Evolutionary conservation across 2,888 invertebrate species (phyloP), one percentile per base, ranked within the genome.

Genomic region (Dicranocentrus wangi): DNA sequence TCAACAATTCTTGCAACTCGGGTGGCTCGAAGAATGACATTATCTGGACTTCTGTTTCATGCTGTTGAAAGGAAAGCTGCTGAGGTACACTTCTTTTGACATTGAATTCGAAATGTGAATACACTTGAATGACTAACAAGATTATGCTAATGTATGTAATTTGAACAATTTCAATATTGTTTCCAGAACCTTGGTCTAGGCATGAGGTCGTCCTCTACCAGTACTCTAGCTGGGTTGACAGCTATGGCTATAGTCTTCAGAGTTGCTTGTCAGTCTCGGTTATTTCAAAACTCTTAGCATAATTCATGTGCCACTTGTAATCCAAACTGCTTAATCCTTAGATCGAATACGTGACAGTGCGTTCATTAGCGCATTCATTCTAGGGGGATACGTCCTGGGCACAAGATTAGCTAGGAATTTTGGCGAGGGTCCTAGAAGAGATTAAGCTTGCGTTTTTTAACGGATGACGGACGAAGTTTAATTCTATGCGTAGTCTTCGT

Each of bases 371-470:
- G 27, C 70, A 2, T 42, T 10, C 21, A 28, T 70, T 19, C 39
- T 78, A 13, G 70, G 69, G 17, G 78, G 78, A 13, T 78, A 70
- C 47, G 21, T 70, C 1, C 15, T 70, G 23, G 69, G 78, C 13
- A 32, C 78, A 8, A 47, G 21, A 25, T 8, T 70, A 1, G 71
- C 60, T n/a, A 21, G 27, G 42, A 13, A 60, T 13, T 15, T 71
- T 21, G 19, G 19, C 19, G 19, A 1, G 21, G n/a, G n/a, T n/a
- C n/a, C n/a, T n/a, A n/a, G n/a, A n/a, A n/a, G n/a, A n/a, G n/a
- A n/a, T n/a, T n/a, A n/a, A n/a, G n/a, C n/a, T n/a, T n/a, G n/a
- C n/a, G n/a, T n/a, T n/a, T n/a, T n/a, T n/a, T n/a, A n/a, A n/a
- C n/a, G n/a, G n/a, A n/a, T n/a, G n/a, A n/a, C n/a, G n/a, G n/a